phyloP scores from a whole-genome alignment of 2,888 invertebrate species.

The Philereme vetulata region DNA sequence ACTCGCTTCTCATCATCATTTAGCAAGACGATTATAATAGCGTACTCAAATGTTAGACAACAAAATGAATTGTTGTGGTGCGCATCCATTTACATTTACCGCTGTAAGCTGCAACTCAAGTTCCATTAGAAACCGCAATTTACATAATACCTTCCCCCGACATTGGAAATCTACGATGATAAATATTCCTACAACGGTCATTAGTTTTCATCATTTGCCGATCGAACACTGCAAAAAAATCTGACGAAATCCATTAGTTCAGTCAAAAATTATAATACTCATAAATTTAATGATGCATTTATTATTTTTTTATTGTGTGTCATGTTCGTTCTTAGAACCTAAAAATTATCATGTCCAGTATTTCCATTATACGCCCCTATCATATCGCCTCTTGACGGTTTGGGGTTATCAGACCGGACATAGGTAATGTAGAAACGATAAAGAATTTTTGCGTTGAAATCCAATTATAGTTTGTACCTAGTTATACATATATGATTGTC shows the following conservation, averaged over 20 bases:
- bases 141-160: conserved; percentile 8
- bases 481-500: background rate
- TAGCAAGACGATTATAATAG: conserved; percentile 12
- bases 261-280: too few species aligned
- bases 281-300: too few species aligned
- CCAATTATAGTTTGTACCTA: background rate
- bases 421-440: conserved; percentile 40
- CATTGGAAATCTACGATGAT: conserved; percentile 19
- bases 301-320: too few species aligned
- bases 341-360: conserved; percentile 10
- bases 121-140: conserved; percentile 22
- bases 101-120: conserved; percentile 4
- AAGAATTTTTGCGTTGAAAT: conserved; percentile 24
- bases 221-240: background rate
- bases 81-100: conserved; percentile 16
- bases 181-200: conserved; percentile 11
- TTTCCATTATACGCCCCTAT: conserved; percentile 14
- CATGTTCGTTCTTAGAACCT: too few species aligned
- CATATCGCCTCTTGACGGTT: conserved; percentile 20
- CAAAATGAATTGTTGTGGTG: conserved; percentile 16
- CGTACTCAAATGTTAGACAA: conserved; percentile 18
- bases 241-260: background rate
- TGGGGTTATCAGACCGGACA: conserved; percentile 46
- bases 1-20: conserved; percentile 13
- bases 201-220: conserved; percentile 3